phyloP scores from a whole-genome alignment of 2,797 vertebrate species.

The Liparis tanakae region DNA sequence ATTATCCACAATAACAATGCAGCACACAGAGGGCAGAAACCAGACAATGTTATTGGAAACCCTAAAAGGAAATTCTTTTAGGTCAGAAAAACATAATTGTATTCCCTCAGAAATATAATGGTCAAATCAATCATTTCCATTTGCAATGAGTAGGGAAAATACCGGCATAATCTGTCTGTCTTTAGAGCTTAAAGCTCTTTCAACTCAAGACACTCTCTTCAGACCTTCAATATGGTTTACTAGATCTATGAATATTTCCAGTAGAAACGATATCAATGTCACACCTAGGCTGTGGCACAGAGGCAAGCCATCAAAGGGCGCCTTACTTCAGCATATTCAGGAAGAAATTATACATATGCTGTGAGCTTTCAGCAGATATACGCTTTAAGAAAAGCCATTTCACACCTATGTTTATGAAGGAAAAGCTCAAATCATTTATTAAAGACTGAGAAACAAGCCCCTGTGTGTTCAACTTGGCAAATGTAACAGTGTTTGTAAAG shows the following conservation, averaged over 20 bases:
- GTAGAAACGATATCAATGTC: constrained; percentile 47
- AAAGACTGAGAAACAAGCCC: constrained; percentile 34
- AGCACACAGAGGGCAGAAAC: constrained; percentile 19
- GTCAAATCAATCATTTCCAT: constrained; percentile 69
- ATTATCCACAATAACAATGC: constrained; percentile 48
- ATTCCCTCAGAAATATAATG: constrained; percentile 59
- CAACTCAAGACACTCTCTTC: constrained; percentile 27
- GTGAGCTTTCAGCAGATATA: constrained; percentile 62
- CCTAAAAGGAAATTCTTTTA: constrained; percentile 29
- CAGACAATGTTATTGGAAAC: constrained; percentile 53
- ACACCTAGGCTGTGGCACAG: constrained; percentile 48
- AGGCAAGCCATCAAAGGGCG: constrained; percentile 49
- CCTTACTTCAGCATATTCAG: constrained; percentile 56
- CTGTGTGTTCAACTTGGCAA: constrained; percentile 33
- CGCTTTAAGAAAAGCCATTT: constrained; percentile 62
- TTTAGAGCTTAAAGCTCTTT: constrained; percentile 36
- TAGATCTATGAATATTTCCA: constrained; percentile 51
- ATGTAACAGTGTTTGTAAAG: constrained; percentile 36
- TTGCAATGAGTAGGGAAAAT: constrained; percentile 48
- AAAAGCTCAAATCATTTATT: constrained; percentile 48
- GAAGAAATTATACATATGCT: constrained; percentile 62
- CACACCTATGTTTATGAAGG: constrained; percentile 62
- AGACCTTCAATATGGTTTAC: constrained; percentile 28
- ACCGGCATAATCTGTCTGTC: constrained; percentile 57
- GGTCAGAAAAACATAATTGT: constrained; percentile 47